These are phyloP conservation scores for Hypomecis atomaria DNA, from an alignment of 2,888 invertebrate genomes.

Conservation along the genomic window DNA sequence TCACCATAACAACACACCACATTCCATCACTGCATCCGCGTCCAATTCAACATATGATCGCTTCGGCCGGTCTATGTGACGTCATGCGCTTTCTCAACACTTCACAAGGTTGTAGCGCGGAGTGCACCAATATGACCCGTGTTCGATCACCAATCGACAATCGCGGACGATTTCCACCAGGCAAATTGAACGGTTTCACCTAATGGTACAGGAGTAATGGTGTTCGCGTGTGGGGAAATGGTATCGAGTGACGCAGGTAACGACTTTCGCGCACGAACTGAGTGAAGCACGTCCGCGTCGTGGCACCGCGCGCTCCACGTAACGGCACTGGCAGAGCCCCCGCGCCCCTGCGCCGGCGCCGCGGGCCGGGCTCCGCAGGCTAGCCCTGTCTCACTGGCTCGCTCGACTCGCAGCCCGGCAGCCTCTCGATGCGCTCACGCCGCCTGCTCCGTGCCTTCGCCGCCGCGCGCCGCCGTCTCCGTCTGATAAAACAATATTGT, in stretches of 20 bases:
- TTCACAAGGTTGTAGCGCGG: conserved; percentile 69
- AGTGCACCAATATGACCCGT: conserved; percentile 46
- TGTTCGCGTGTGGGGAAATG: conserved; percentile 76
- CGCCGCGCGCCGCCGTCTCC: conserved; percentile 1
- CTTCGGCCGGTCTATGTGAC: conserved; percentile 77
- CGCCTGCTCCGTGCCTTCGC: neutral
- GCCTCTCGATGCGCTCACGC: conserved; percentile 27
- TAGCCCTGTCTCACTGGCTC: conserved; percentile 51
- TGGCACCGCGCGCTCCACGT: conserved; percentile 52
- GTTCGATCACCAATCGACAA: conserved; percentile 52
- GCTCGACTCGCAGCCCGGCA: conserved; percentile 33
- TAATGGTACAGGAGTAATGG: conserved; percentile 56
- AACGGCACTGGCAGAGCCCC: conserved; percentile 30
- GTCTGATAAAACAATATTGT: conserved; percentile 24
- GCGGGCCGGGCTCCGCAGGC: conserved; percentile 52
- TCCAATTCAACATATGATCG: conserved; percentile 80
- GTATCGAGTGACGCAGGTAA: conserved; percentile 78
- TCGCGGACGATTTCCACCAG: conserved; percentile 53
- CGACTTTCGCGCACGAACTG: conserved; percentile 84
- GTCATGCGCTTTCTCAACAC: conserved; percentile 80
- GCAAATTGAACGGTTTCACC: conserved; percentile 63
- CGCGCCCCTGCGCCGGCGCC: conserved; percentile 51
- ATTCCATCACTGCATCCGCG: conserved; percentile 84
- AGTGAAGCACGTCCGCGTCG: conserved; percentile 84
- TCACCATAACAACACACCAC: conserved; percentile 80